Base-by-base conservation (phyloP, 2,113 vertebrate species). In the Numida meleagris region DNA sequence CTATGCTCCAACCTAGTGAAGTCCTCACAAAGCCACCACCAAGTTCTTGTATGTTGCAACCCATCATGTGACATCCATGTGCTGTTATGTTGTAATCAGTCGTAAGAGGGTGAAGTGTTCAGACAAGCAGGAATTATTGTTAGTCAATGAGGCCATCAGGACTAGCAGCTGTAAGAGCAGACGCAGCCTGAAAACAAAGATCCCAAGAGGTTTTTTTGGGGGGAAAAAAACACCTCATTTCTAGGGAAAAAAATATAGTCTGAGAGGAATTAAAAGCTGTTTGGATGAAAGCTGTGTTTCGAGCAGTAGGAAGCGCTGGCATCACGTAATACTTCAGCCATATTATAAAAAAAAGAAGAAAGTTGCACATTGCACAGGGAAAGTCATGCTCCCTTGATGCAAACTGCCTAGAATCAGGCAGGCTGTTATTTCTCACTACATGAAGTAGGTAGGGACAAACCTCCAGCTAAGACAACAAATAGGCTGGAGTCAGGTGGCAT, bases 151-250 rank as follows among this genome's bases (percentile, higher is more conserved):
- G 62, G 36, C 23, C 55, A 86, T 6, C 36, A 40, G 59, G 24
- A 34, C 34, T 53, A 65, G 42, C 21, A 85, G 27, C 18, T 78
- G 87, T 24, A 79, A 43, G 2, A 59, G 14, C 33, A 78, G 89
- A 84, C 46, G 9, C 43, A 46, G 10, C 17, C 45, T 48, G n/a
- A 87, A 93, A 86, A 74, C 13, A 40, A 88, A 76, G 63, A 45
- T 6, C 1, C 5, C 6, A 0, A 13, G 27, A 66, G n/a, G 17
- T 43, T 16, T 43, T 43, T 16, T 43, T 43, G 10, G 12, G 34
- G 4, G 18, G 7, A 3, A 3, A 14, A 16, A 45, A 45, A 46
- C 6, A 17, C 55, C n/a, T 59, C 20, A 20, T n/a, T 34, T 34
- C 19, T 34, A 14, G 16, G 16, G 23, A 8, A 34, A 34, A 8